Conservation (phyloP, 2,888 invertebrate species). For the Trypoxylon attenuatum region DNA sequence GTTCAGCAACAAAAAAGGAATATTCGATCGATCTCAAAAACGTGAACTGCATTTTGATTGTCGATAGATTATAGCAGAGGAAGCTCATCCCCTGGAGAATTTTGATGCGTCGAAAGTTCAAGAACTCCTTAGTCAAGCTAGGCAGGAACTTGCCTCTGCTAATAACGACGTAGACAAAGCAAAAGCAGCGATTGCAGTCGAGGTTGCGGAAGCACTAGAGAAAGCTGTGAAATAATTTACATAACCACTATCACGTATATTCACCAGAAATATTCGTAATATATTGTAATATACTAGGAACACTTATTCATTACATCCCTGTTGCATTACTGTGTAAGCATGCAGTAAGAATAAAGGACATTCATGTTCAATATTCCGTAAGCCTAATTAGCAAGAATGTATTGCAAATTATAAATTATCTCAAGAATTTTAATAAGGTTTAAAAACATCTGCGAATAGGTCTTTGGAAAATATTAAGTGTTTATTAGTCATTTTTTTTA, state of each 20-base stretch:
- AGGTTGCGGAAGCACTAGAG: conserved; percentile 95
- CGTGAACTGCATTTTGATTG: not conserved
- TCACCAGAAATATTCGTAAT: conserved; percentile 14
- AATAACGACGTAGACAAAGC: conserved; percentile 88
- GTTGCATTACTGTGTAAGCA: conserved; percentile 31
- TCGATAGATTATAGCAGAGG: conserved; percentile 91
- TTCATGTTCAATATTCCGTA: not conserved
- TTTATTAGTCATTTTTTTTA: conserved; percentile 25
- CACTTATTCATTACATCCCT: conserved; percentile 20
- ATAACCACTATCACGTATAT: conserved; percentile 14
- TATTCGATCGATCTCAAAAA: too few species aligned
- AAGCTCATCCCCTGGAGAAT: conserved; percentile 90
- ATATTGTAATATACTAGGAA: conserved; percentile 25
- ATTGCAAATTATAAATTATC: conserved; percentile 1
- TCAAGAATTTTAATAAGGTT: not conserved
- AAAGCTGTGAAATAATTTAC: conserved; percentile 82
- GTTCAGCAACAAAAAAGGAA: not conserved
- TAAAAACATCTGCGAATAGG: not conserved
- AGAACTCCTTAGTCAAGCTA: conserved; percentile 89
- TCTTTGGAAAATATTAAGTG: conserved; percentile 29
- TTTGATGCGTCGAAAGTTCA: conserved; percentile 88
- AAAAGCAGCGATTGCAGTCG: conserved; percentile 94
- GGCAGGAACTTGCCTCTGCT: conserved; percentile 88
- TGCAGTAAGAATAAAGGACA: conserved; percentile 43
- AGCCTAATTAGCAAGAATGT: too few species aligned